Conservation (phyloP, 1,140 invertebrate genomes). For the Meloidogyne chitwoodi region DNA sequence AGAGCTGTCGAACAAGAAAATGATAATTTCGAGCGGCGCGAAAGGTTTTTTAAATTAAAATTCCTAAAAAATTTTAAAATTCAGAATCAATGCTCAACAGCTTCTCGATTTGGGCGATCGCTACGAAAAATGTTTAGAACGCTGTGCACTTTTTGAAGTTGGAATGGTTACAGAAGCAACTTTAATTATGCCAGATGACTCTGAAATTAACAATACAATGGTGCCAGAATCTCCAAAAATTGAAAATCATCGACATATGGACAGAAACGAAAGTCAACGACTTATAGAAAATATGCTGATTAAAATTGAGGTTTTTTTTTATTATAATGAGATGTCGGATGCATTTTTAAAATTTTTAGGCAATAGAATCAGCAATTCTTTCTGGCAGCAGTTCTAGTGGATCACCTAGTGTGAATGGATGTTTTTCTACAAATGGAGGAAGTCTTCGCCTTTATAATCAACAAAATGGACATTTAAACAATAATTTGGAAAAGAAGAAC, state of each 20-base stretch:
- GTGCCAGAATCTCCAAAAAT: background rate
- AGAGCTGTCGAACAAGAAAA: conserved; percentile 21
- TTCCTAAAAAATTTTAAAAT: background rate
- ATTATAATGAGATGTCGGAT: too few species aligned
- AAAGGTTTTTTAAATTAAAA: conserved; percentile 20
- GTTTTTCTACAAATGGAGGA: background rate
- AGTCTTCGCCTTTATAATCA: background rate
- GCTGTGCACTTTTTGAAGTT: conserved; percentile 27
- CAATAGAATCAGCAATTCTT: background rate
- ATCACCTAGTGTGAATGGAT: background rate
- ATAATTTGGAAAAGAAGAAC: background rate
- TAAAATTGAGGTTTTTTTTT: conserved; percentile 11
- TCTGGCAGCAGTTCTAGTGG: background rate
- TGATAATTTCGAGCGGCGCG: conserved; percentile 25
- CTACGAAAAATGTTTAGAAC: conserved; percentile 30
- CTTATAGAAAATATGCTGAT: conserved; percentile 18
- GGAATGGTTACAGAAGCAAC: conserved; percentile 3
- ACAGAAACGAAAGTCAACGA: background rate
- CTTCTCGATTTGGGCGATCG: conserved; percentile 22
- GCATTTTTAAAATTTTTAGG: background rate
- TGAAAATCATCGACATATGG: background rate
- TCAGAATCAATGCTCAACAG: conserved; percentile 27
- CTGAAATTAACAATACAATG: background rate
- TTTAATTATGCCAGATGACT: background rate
- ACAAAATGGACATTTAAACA: background rate